A percentile compares a stretch with the other conserved stretches of the same genome.
phyloP scores from a whole-genome alignment of 2,113 vertebrate species.

The Sinocyclocheilus anshuiensis region DNA sequence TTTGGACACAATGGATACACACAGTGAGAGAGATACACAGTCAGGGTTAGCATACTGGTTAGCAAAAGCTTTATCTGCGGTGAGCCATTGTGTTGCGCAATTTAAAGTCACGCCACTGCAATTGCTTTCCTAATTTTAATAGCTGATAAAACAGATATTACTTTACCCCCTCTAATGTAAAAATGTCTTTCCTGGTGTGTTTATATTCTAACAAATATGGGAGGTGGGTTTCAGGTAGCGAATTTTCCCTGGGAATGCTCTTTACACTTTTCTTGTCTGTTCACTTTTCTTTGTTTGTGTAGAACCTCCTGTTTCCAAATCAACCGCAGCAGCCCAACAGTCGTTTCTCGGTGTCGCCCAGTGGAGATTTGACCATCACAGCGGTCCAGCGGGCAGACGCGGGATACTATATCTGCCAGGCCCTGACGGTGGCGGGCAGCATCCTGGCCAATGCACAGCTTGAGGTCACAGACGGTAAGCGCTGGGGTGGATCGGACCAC shows the following conservation, averaged over 20 bases:
- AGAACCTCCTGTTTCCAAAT: conserved; percentile 98
- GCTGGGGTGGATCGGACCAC: not conserved
- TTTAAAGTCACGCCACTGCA: not conserved
- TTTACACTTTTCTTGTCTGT: conserved; percentile 32
- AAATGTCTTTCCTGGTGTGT: not conserved
- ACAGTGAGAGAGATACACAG: conserved; percentile 40
- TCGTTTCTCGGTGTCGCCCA: conserved; percentile 90
- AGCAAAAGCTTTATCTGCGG: conserved; percentile 5
- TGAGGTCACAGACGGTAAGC: conserved; percentile 98
- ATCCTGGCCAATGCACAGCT: conserved; percentile 98
- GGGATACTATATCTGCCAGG: conserved; percentile 98
- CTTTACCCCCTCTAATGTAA: not conserved
- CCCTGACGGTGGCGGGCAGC: conserved; percentile 95
- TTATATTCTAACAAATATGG: not conserved
- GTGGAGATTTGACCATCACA: conserved; percentile 92
- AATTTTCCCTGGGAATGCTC: not conserved
- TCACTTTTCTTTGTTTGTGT: conserved; percentile 58
- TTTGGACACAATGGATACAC: conserved; percentile 58
- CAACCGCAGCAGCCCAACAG: conserved; percentile 94
- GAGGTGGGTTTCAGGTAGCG: not conserved
- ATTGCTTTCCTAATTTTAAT: not conserved
- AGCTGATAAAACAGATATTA: not conserved
- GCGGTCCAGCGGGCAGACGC: conserved; percentile 90
- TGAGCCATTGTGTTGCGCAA: not conserved
- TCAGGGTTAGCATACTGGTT: not conserved